A percentile compares a stretch with the other conserved stretches of the same genome.
Conservation (phyloP, 2,797 vertebrate genomes). For the Gobionotothen gibberifrons region DNA sequence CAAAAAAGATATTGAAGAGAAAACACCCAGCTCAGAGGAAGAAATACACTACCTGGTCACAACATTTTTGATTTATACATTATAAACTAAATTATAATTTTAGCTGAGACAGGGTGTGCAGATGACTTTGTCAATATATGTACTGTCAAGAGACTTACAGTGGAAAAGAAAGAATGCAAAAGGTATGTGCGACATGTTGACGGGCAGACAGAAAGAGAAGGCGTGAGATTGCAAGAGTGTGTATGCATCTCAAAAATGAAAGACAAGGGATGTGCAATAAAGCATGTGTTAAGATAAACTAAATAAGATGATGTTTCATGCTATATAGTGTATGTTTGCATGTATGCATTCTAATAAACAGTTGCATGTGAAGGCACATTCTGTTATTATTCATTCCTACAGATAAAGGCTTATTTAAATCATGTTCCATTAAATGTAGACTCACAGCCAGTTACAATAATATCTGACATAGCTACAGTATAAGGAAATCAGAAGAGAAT, state of each 20-base stretch:
- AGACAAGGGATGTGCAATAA: slow-evolving; percentile 4
- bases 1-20: slow-evolving; percentile 5
- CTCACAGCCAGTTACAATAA: neutral
- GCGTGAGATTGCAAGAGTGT: neutral
- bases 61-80: neutral
- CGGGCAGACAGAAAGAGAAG: neutral
- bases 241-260: neutral
- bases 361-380: neutral
- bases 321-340: slow-evolving; percentile 1
- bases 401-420: neutral
- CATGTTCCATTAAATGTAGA: slow-evolving; percentile 19
- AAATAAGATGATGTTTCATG: neutral
- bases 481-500: slow-evolving; percentile 9
- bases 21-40: slow-evolving; percentile 18
- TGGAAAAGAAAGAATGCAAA: neutral
- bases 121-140: neutral
- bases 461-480: slow-evolving; percentile 25
- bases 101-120: neutral
- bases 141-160: neutral
- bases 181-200: neutral
- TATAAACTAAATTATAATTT: neutral
- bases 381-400: neutral
- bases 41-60: too few species aligned
- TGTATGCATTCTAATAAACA: slow-evolving; percentile 4
- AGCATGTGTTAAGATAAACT: neutral